Conservation (phyloP, 1,140 invertebrate genomes). For the Nymphalis io region DNA sequence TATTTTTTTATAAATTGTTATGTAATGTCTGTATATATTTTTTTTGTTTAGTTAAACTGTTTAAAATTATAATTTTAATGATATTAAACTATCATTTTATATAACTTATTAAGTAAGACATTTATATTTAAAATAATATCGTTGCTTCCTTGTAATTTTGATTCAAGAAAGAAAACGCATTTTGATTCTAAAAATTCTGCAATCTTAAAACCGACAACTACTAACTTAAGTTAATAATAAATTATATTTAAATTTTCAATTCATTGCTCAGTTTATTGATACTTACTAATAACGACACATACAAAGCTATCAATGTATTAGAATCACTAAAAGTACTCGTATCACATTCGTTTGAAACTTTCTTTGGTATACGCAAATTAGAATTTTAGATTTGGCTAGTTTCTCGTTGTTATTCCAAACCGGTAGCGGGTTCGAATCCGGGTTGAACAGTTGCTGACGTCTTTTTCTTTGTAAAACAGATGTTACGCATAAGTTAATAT, state of each 20-base stretch:
- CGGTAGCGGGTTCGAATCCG: constrained; percentile 25
- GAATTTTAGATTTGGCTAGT: constrained; percentile 30
- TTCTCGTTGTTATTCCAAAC: constrained; percentile 31
- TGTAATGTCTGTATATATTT: too few relatives aligned
- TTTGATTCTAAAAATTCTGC: neutral
- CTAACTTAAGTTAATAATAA: neutral
- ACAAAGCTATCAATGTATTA: constrained; percentile 7
- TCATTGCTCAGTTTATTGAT: neutral
- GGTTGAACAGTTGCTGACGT: constrained; percentile 15
- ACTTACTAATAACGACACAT: neutral
- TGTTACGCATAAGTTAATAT: constrained; percentile 34
- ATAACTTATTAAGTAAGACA: too few relatives aligned
- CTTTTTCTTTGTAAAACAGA: constrained; percentile 28
- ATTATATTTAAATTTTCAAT: neutral
- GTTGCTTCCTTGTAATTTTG: neutral
- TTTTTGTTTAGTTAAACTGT: too few relatives aligned
- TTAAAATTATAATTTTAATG: too few relatives aligned
- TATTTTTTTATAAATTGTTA: too few relatives aligned
- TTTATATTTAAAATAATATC: neutral
- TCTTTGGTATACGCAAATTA: constrained; percentile 19
- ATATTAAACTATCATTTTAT: too few relatives aligned
- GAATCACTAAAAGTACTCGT: neutral
- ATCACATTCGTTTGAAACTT: neutral
- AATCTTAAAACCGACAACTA: neutral
- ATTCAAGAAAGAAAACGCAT: neutral